Base-by-base conservation (phyloP, 1,140 invertebrate species). In the Hirudo medicinalis region DNA sequence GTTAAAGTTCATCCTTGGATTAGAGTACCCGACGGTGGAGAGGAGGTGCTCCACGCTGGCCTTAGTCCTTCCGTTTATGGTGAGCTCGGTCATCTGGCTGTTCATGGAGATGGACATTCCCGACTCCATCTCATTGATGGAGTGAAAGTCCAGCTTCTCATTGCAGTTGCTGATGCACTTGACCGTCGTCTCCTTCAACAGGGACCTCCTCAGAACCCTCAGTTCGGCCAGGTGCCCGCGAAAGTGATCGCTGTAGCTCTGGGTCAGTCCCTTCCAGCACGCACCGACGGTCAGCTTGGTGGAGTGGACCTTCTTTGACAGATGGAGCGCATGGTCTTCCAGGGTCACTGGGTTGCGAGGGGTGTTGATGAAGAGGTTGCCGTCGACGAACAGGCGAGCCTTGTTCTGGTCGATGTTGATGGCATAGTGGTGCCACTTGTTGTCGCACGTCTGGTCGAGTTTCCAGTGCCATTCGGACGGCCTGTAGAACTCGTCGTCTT, bases 291-390 rank as follows among this genome's bases (percentile, higher is more conserved):
- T 89, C 0, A 97, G 82, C 22, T 92, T 94, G 9, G 94, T 98
- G 79, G 74, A 76, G 74, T 79, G 76, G 20, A 81, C 78, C 68
- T 77, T 77, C 72, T 92, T 91, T 0, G 92, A 91, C 29, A 91
- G 90, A 81, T 99, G 96, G 19, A 99, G 84, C 20, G 96, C 94
- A 95, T 95, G 99, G 82, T 99, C 96, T 81, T 99, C 96, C 78
- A 99, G 94, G 40, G 98, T 91, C 81, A 97, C 94, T 0, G 93
- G 91, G 77, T 94, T 94, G 75, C 89, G 88, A 78, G 89, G 88
- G 76, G 91, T 88, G 67, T 86, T 85, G 8, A 88, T 85, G 83
- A 90, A 90, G 22, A 88, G 81, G 78, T 90, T 87, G 0, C 95
- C 95, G 82, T 98, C 95, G 73, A 97, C 87, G 79, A 87, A 93